Conservation (phyloP, 2,888 invertebrate species). For the Myopa tessellatipennis region DNA sequence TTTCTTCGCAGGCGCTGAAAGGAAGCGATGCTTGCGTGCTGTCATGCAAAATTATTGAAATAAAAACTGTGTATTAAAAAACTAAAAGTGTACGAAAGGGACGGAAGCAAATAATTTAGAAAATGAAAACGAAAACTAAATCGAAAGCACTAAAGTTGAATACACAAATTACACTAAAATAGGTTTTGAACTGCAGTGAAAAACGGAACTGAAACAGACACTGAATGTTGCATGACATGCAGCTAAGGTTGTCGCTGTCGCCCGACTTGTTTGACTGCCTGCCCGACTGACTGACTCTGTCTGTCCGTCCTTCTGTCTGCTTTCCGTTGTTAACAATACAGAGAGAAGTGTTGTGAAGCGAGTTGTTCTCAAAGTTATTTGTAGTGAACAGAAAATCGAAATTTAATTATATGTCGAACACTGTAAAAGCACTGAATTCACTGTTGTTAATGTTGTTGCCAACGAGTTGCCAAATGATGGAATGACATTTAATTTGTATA, state of each 20-base stretch:
- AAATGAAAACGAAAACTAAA: background rate
- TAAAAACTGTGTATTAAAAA: too few relatives aligned
- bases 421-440: too few relatives aligned
- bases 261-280: background rate
- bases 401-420: background rate
- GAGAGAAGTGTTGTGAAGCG: background rate
- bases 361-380: background rate
- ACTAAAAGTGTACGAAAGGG: background rate
- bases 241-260: background rate
- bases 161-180: conserved; percentile 4
- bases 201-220: conserved; percentile 28
- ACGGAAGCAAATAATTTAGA: background rate
- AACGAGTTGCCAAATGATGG: too few relatives aligned
- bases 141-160: background rate
- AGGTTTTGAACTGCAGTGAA: background rate
- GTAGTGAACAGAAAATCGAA: background rate
- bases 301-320: background rate
- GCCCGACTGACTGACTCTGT: background rate
- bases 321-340: background rate
- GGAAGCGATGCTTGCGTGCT: too few relatives aligned
- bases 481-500: too few relatives aligned
- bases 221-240: conserved; percentile 30
- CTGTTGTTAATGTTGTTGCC: background rate
- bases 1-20: too few relatives aligned
- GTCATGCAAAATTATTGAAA: background rate